These are phyloP conservation scores for Hemicentrotus pulcherrimus DNA, from an alignment of 35 echinoderm and acorn worm species.

Conservation along the genomic window DNA sequence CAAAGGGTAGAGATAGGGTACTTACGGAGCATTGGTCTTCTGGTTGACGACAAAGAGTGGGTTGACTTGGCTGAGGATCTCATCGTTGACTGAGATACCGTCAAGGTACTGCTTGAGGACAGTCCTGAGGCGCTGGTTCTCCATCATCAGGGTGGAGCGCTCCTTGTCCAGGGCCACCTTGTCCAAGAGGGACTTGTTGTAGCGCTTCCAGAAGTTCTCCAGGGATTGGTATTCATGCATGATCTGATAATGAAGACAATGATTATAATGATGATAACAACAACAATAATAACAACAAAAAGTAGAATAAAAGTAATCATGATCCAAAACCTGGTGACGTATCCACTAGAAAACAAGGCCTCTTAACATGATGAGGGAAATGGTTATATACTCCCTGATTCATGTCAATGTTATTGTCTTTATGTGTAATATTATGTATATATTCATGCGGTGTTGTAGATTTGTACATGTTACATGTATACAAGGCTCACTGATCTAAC, in stretches of 20 bases:
- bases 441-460: no score
- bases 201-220: constrained; percentile 99
- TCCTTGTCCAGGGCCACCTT: constrained; percentile 96
- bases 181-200: constrained; percentile 97
- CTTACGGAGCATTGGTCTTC: constrained; percentile 91
- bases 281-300: neutral
- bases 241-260: constrained; percentile 57
- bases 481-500: no score
- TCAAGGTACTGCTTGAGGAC: constrained; percentile 99
- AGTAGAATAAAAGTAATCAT: neutral
- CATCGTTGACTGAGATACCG: constrained; percentile 99
- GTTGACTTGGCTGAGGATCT: constrained; percentile 97
- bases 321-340: no score
- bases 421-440: no score
- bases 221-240: constrained; percentile 97
- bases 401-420: no score
- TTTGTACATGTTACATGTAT: no score
- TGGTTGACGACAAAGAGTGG: constrained; percentile 99
- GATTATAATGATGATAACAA: neutral
- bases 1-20: neutral
- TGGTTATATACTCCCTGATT: no score
- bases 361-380: no score
- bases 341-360: no score
- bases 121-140: constrained; percentile 86
- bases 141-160: constrained; percentile 77